Conservation (phyloP, 35 echinoderm and acorn worm species). For the Lytechinus pictus region DNA sequence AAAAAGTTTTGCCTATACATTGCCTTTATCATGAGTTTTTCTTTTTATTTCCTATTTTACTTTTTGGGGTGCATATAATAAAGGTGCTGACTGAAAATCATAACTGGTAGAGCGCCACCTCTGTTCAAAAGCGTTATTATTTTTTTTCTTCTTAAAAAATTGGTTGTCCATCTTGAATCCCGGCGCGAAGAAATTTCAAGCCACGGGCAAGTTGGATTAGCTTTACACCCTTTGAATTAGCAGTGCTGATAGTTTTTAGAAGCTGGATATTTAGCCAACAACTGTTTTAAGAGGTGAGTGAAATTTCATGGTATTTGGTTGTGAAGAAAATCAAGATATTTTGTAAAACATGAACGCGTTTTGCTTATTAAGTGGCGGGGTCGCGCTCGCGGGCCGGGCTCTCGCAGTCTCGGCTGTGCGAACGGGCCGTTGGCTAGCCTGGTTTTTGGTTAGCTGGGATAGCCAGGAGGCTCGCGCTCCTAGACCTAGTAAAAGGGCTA, state of each 20-base stretch:
- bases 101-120: background rate
- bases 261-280: background rate
- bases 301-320: background rate
- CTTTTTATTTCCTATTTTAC: no score
- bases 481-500: background rate
- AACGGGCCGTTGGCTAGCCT: slow-evolving; percentile 10
- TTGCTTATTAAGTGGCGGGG: background rate
- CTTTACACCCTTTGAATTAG: background rate
- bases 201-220: slow-evolving; percentile 39
- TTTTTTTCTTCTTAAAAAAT: background rate
- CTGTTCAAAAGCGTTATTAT: background rate
- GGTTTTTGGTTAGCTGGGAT: background rate
- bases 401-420: background rate
- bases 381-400: no score
- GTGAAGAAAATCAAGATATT: background rate
- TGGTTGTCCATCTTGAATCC: slow-evolving; percentile 39
- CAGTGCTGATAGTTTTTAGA: background rate
- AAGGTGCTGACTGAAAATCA: no score
- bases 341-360: background rate
- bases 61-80: no score
- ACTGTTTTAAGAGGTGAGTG: background rate
- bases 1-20: no score
- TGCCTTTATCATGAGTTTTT: no score
- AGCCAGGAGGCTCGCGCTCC: background rate
- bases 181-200: slow-evolving; percentile 39